These are phyloP conservation scores for Mythimna ferrago DNA, from an alignment of 2,888 invertebrate genomes.

Conservation along the genomic window DNA sequence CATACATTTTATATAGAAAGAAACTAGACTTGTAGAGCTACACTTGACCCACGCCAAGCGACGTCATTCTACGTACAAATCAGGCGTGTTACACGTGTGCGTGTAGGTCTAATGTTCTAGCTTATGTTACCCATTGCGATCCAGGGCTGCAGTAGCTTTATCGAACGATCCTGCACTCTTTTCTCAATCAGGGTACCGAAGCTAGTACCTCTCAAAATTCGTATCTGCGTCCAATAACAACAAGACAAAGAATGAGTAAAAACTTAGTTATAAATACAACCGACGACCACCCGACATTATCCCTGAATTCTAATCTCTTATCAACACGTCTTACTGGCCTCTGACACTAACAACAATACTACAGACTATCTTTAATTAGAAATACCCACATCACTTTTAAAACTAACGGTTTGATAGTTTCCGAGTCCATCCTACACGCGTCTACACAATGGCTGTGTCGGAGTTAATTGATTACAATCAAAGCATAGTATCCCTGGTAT, in stretches of 20 bases:
- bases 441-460: slow-evolving; percentile 50
- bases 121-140: too few species aligned
- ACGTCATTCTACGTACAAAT: too few species aligned
- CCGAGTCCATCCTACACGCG: slow-evolving; percentile 60
- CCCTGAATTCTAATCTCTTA: slow-evolving; percentile 61
- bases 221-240: background rate
- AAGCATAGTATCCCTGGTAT: slow-evolving; percentile 55
- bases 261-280: slow-evolving; percentile 8
- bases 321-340: slow-evolving; percentile 57
- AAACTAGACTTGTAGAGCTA: too few species aligned
- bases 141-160: too few species aligned
- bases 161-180: too few species aligned
- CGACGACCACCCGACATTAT: slow-evolving; percentile 51
- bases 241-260: background rate
- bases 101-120: too few species aligned
- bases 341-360: slow-evolving; percentile 43
- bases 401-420: slow-evolving; percentile 44
- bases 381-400: slow-evolving; percentile 42
- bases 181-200: background rate
- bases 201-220: background rate
- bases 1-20: too few species aligned
- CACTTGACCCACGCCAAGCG: too few species aligned
- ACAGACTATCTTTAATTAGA: slow-evolving; percentile 35
- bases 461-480: slow-evolving; percentile 65
- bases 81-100: too few species aligned